Evolutionary conservation across 2,113 vertebrate species (phyloP).

Genomic region (Malurus alboscapulatus): DNA sequence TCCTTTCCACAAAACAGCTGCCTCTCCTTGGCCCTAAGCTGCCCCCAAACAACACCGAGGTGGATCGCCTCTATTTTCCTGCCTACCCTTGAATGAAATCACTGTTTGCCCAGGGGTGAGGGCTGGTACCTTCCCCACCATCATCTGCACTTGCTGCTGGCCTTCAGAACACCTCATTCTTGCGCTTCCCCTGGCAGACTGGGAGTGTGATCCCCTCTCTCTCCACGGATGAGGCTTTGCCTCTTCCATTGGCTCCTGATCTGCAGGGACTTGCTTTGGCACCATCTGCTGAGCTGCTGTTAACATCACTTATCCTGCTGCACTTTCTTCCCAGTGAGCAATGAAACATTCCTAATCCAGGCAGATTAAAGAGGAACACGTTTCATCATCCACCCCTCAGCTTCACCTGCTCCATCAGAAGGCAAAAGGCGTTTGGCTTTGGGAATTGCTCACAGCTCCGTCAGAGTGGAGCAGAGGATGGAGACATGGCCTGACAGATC

Average conservation of each 20-base stretch:
- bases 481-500: not conserved
- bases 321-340: conserved; percentile 40
- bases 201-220: not conserved
- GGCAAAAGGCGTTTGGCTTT: not conserved
- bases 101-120: not conserved
- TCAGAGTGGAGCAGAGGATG: not conserved
- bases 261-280: conserved; percentile 61
- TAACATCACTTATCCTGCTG: conserved; percentile 37
- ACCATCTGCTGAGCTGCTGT: conserved; percentile 52
- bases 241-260: not conserved
- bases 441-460: not conserved
- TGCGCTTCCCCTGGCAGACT: not conserved
- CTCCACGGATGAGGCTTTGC: not conserved
- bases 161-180: not conserved
- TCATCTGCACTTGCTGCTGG: not conserved
- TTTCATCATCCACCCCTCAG: conserved; percentile 31
- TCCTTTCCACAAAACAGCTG: not conserved
- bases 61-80: not conserved
- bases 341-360: conserved; percentile 41
- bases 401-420: not conserved
- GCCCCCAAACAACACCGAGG: not conserved
- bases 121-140: not conserved
- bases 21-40: not conserved
- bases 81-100: not conserved
- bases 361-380: conserved; percentile 37